Percentiles rank a stretch among this genome's conserved stretches.
Evolutionary conservation across 2,888 invertebrate genomes (phyloP).

Genomic region (Seira sanloemensis): DNA sequence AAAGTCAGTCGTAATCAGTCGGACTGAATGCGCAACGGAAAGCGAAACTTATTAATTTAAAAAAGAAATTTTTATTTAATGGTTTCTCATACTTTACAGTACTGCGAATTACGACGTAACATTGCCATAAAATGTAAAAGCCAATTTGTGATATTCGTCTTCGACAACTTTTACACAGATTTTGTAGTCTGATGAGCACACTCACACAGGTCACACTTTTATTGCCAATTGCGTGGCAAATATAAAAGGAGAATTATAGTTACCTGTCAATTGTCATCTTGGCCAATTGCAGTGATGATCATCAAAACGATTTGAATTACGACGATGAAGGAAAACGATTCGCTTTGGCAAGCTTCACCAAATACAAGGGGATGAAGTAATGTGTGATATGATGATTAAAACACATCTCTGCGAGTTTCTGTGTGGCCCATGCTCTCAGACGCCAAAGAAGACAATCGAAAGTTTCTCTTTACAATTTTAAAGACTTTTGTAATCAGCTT

Average conservation of each 20-base stretch:
- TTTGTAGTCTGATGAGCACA: too few species aligned
- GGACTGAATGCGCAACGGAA: conserved; percentile 19
- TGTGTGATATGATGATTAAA: background rate
- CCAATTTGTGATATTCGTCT: background rate
- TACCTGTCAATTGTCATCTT: conserved; percentile 55
- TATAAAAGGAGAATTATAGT: conserved; percentile 33
- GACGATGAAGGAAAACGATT: background rate
- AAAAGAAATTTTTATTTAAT: background rate
- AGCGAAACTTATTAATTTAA: conserved; percentile 47
- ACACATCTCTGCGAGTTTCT: background rate
- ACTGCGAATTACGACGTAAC: background rate
- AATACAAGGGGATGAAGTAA: background rate
- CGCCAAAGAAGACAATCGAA: background rate
- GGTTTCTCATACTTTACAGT: background rate
- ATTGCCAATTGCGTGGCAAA: background rate
- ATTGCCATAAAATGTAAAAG: background rate
- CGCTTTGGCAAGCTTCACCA: background rate
- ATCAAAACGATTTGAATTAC: background rate
- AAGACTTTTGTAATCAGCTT: conserved; percentile 1
- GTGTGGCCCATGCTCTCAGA: background rate
- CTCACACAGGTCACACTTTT: background rate
- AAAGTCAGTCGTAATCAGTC: background rate
- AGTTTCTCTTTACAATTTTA: background rate
- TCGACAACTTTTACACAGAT: too few species aligned
- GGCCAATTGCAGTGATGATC: conserved; percentile 3